A percentile compares a stretch with the other conserved stretches of the same genome.
Evolutionary conservation across 2,888 invertebrate genomes (phyloP).

Genomic region (Adelphocoris suturalis): DNA sequence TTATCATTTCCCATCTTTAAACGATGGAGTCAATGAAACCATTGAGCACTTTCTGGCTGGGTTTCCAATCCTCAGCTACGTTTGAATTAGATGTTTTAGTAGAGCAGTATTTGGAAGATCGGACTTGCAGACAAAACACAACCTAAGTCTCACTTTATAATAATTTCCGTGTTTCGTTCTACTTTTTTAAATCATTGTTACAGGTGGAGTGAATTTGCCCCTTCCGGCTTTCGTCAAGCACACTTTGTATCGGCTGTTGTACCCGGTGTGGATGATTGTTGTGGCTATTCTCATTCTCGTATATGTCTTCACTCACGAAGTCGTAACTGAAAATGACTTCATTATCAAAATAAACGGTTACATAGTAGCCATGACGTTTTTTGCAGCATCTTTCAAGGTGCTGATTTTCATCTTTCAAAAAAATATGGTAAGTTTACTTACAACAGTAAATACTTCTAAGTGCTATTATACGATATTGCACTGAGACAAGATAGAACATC

Average conservation of each 20-base stretch:
- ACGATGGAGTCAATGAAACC: too few relatives aligned
- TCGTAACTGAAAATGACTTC: constrained; percentile 29
- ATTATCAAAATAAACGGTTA: constrained; percentile 52
- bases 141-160: too few relatives aligned
- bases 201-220: constrained; percentile 49
- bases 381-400: constrained; percentile 46
- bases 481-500: too few relatives aligned
- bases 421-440: constrained; percentile 26
- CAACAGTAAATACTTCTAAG: not conserved
- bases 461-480: too few relatives aligned
- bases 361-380: constrained; percentile 66
- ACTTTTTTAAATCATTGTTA: too few relatives aligned
- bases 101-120: too few relatives aligned
- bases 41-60: too few relatives aligned
- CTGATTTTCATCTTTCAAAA: not conserved
- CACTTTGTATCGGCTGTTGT: not conserved
- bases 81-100: too few relatives aligned
- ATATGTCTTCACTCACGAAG: not conserved
- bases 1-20: too few relatives aligned
- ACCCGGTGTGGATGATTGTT: not conserved
- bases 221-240: constrained; percentile 59
- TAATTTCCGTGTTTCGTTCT: too few relatives aligned
- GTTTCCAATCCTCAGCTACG: too few relatives aligned
- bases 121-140: too few relatives aligned
- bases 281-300: not conserved